Conservation (phyloP, 2,888 invertebrate genomes). For the Crossocerus cetratus region DNA sequence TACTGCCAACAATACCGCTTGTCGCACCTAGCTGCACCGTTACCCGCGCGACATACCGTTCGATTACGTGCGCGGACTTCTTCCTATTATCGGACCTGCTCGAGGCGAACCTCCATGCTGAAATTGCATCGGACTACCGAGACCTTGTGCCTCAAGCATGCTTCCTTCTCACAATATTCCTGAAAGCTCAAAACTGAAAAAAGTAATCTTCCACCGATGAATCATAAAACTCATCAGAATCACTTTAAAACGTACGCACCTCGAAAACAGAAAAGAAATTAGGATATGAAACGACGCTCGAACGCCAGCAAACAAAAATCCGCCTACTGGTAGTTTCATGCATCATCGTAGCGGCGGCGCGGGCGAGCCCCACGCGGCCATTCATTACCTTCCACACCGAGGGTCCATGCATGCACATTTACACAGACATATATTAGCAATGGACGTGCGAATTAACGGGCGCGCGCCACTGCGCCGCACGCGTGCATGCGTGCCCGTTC, state of each 20-base stretch:
- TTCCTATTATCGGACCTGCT: not conserved
- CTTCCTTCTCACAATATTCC: too few species aligned
- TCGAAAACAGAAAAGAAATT: too few species aligned
- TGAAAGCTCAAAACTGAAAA: too few species aligned
- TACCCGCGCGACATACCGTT: slow-evolving; percentile 24
- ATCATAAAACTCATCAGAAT: too few species aligned
- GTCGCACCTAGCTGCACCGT: slow-evolving; percentile 22
- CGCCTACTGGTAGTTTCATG: too few species aligned
- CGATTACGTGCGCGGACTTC: not conserved
- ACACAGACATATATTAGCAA: not conserved
- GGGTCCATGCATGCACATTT: not conserved
- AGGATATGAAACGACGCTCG: too few species aligned
- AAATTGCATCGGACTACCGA: too few species aligned
- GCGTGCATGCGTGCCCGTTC: not conserved
- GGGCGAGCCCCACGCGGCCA: not conserved
- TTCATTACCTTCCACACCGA: not conserved
- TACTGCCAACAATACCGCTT: slow-evolving; percentile 56
- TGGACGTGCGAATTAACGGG: not conserved
- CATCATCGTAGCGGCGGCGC: not conserved
- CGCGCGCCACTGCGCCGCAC: not conserved
- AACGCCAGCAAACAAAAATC: too few species aligned
- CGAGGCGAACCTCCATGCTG: too few species aligned
- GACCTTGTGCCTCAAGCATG: too few species aligned
- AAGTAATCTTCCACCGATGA: too few species aligned
- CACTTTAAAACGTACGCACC: too few species aligned